Percentiles rank a stretch among this genome's conserved stretches.
Evolutionary conservation across 2,888 invertebrate species (phyloP).

Genomic region (Strigamia transsilvanica): DNA sequence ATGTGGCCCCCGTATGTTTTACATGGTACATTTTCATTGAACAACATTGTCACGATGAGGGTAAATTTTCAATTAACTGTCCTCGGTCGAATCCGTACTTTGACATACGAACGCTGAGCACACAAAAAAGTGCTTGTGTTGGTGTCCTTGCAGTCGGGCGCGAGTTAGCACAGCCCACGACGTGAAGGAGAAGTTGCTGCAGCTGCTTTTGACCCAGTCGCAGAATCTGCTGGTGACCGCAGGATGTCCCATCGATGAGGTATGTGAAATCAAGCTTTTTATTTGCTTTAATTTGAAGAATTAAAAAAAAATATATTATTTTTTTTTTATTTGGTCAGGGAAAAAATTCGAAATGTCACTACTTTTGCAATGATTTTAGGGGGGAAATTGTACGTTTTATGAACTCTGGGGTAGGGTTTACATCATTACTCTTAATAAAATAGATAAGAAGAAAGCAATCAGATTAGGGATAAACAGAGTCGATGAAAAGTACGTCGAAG

Average conservation of each 20-base stretch:
- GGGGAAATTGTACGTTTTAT: too few relatives aligned
- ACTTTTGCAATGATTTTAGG: too few relatives aligned
- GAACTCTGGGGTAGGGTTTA: too few relatives aligned
- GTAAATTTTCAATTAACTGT: background rate
- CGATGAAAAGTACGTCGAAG: too few relatives aligned
- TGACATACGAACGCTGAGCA: constrained; percentile 41
- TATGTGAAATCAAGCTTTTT: constrained; percentile 66
- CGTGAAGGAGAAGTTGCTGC: constrained; percentile 90
- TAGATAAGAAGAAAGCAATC: too few relatives aligned
- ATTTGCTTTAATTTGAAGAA: background rate
- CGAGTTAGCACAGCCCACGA: constrained; percentile 68
- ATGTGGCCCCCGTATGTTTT: background rate
- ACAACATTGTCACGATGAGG: constrained; percentile 7
- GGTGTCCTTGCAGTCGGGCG: constrained; percentile 58
- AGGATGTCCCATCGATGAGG: constrained; percentile 95
- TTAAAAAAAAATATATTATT: too few relatives aligned
- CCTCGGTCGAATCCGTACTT: background rate
- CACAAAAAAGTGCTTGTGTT: constrained; percentile 44
- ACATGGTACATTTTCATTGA: constrained; percentile 21
- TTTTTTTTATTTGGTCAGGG: too few relatives aligned
- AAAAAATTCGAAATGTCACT: too few relatives aligned
- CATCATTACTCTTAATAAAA: too few relatives aligned
- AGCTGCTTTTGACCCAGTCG: constrained; percentile 86
- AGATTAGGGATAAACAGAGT: too few relatives aligned
- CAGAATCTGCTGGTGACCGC: constrained; percentile 85